Conservation (phyloP, 2,113 vertebrate genomes). For the Rhadina sibilatrix region DNA sequence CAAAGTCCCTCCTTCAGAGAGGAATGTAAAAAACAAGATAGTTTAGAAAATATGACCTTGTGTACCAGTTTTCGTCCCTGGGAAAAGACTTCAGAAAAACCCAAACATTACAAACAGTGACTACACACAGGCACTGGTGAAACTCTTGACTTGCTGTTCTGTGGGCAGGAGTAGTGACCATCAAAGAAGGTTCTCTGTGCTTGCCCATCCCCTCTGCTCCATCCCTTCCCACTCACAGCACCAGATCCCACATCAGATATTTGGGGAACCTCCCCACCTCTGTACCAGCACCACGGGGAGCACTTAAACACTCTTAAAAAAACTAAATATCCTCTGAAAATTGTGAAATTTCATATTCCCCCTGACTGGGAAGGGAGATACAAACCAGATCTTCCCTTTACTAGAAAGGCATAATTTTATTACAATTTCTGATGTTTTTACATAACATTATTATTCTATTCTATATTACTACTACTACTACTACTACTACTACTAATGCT, state of each 20-base stretch:
- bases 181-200: neutral
- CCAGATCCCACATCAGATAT: accelerated
- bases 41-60: too few relatives aligned
- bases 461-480: neutral
- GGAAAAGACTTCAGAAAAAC: too few relatives aligned
- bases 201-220: neutral
- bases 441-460: too few relatives aligned
- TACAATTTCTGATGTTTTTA: neutral
- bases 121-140: neutral
- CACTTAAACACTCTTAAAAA: neutral
- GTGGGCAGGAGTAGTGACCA: neutral
- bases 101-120: too few relatives aligned
- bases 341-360: neutral
- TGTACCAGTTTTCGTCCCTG: too few relatives aligned
- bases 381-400: neutral
- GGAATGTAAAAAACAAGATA: too few relatives aligned
- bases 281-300: accelerated
- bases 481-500: neutral
- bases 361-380: neutral
- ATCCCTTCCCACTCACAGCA: accelerated
- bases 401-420: accelerated
- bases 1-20: too few relatives aligned
- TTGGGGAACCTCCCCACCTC: neutral
- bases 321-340: neutral
- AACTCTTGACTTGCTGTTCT: neutral